A percentile compares a stretch with the other conserved stretches of the same genome.
Conservation (phyloP, 2,888 invertebrate species). For the Drymonia ruficornis region DNA sequence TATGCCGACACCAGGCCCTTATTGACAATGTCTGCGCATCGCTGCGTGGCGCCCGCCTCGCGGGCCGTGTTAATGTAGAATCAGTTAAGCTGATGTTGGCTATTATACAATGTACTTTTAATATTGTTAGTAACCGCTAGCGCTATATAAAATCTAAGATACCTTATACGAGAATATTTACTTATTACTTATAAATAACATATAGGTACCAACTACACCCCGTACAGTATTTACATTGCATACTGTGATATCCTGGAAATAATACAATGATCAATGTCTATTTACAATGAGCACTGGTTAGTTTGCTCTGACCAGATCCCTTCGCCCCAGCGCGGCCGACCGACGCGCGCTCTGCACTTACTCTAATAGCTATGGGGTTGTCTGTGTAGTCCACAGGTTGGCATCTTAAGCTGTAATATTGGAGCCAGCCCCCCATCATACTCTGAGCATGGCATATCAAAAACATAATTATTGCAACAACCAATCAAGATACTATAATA, state of each 20-base stretch:
- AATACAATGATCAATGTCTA: constrained; percentile 59
- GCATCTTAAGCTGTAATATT: constrained; percentile 94
- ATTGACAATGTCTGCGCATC: constrained; percentile 41
- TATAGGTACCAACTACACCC: constrained; percentile 39
- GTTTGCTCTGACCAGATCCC: constrained; percentile 49
- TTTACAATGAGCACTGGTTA: constrained; percentile 75
- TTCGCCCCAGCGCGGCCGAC: constrained; percentile 39
- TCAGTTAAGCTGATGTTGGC: constrained; percentile 31
- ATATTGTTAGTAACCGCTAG: constrained; percentile 28
- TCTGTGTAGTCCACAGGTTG: constrained; percentile 96
- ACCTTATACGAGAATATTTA: constrained; percentile 9
- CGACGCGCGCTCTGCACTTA: constrained; percentile 83
- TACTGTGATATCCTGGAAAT: constrained; percentile 51
- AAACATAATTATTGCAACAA: constrained; percentile 33
- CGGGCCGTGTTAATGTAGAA: constrained; percentile 32
- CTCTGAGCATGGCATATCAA: constrained; percentile 85
- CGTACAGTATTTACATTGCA: constrained; percentile 47
- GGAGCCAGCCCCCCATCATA: constrained; percentile 96
- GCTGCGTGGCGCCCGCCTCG: constrained; percentile 24
- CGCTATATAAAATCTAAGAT: neutral
- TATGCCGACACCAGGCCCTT: constrained; percentile 77
- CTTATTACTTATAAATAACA: constrained; percentile 27
- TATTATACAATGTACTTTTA: constrained; percentile 24
- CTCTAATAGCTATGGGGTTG: constrained; percentile 92
- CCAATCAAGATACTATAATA: too few species aligned